Evolutionary conservation across 2,113 vertebrate genomes (phyloP).

Genomic region (Pitta sordida): DNA sequence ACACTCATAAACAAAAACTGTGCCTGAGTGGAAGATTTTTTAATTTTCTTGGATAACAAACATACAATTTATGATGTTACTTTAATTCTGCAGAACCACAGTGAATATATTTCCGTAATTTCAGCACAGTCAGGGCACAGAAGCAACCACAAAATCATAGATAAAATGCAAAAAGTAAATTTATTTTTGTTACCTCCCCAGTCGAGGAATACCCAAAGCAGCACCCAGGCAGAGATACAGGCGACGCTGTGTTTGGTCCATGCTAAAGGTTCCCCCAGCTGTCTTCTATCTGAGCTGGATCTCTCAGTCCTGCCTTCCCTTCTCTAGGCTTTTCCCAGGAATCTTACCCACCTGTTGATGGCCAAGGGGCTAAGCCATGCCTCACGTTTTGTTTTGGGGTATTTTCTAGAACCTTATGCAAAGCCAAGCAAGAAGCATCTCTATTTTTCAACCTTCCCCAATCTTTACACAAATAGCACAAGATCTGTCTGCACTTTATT

Average conservation of each 20-base stretch:
- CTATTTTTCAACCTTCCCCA: neutral
- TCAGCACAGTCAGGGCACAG: neutral
- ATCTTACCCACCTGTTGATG: neutral
- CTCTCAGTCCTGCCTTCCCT: neutral
- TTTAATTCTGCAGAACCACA: neutral
- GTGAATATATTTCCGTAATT: no score
- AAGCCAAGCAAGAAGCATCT: neutral
- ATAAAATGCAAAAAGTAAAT: neutral
- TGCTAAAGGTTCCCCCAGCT: neutral
- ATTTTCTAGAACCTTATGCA: neutral
- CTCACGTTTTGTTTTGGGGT: fast-evolving
- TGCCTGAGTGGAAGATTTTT: neutral
- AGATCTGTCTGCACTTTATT: neutral
- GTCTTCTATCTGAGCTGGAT: no score
- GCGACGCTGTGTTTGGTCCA: neutral
- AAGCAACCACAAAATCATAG: neutral
- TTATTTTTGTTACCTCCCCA: neutral
- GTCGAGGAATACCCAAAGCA: neutral
- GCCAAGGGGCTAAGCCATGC: no score
- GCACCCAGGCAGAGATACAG: neutral
- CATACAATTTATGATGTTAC: neutral
- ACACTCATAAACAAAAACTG: neutral
- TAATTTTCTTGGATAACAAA: neutral
- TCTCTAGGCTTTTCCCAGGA: no score
- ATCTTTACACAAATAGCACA: neutral